Conservation (phyloP, 2,888 invertebrate genomes). For the Eupeodes latifasciatus region DNA sequence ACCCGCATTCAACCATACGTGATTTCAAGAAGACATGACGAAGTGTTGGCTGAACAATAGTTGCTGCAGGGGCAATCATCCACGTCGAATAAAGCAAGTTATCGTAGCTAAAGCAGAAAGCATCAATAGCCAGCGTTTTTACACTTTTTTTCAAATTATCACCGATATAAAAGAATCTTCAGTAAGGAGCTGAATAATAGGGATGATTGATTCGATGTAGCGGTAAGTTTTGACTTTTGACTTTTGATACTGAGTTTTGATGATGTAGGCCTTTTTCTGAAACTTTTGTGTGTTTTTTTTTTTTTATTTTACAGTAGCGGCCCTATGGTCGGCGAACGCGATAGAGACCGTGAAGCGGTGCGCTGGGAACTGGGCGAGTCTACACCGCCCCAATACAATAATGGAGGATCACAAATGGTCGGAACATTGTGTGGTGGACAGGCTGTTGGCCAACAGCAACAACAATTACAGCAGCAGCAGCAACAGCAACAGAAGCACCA, state of each 20-base stretch:
- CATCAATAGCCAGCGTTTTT: slow-evolving; percentile 68
- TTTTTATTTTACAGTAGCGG: slow-evolving; percentile 79
- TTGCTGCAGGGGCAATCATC: slow-evolving; percentile 77
- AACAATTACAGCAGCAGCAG: slow-evolving; percentile 79
- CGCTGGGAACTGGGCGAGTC: slow-evolving; percentile 85
- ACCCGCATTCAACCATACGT: slow-evolving; percentile 59
- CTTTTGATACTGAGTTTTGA: no score
- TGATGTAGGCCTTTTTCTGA: neutral
- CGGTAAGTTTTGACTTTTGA: slow-evolving; percentile 80
- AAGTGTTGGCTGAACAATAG: slow-evolving; percentile 77
- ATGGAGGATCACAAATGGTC: slow-evolving; percentile 84
- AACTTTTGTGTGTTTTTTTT: neutral
- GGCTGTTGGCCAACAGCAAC: slow-evolving; percentile 83
- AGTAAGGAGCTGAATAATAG: slow-evolving; percentile 81
- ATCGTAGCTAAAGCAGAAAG: slow-evolving; percentile 73
- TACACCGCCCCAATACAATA: slow-evolving; percentile 85
- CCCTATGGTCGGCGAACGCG: slow-evolving; percentile 85
- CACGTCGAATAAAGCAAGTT: slow-evolving; percentile 78
- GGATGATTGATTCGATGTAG: slow-evolving; percentile 84
- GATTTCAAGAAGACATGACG: slow-evolving; percentile 78
- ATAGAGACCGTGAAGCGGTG: slow-evolving; percentile 85
- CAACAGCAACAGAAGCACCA: slow-evolving; percentile 77
- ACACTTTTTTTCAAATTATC: slow-evolving; percentile 72
- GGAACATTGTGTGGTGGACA: slow-evolving; percentile 84
- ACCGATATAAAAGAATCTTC: slow-evolving; percentile 75